Conservation (phyloP, 2,888 invertebrate species). For the Sicus ferrugineus region DNA sequence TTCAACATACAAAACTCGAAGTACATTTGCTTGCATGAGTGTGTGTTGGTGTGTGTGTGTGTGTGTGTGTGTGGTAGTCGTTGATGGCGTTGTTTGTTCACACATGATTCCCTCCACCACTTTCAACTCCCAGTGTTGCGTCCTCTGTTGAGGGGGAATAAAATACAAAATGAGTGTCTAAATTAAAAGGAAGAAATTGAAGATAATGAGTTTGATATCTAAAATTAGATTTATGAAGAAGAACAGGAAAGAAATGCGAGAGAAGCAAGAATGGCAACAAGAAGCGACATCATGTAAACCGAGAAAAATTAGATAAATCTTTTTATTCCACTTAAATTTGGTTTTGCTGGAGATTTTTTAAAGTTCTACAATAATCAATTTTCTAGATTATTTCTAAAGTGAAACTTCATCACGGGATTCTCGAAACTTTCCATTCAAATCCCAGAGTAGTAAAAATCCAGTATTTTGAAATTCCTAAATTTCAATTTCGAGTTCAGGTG, state of each 20-base stretch:
- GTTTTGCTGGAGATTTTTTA: too few relatives aligned
- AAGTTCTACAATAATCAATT: too few relatives aligned
- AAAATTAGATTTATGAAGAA: too few relatives aligned
- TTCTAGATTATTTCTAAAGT: too few relatives aligned
- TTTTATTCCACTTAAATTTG: too few relatives aligned
- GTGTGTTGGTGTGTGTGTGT: slow-evolving; percentile 5
- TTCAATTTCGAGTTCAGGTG: slow-evolving; percentile 10
- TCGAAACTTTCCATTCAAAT: too few relatives aligned
- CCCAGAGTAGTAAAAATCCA: not conserved
- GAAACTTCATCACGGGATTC: too few relatives aligned
- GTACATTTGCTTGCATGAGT: slow-evolving; percentile 7
- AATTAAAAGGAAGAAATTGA: not conserved
- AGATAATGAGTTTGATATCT: slow-evolving; percentile 31
- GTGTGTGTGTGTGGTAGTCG: slow-evolving; percentile 19
- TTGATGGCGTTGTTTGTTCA: slow-evolving; percentile 36
- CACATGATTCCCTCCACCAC: slow-evolving; percentile 1
- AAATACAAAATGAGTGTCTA: not conserved
- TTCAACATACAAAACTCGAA: not conserved
- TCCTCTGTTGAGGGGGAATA: not conserved
- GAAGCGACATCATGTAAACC: too few relatives aligned
- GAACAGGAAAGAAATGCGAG: too few relatives aligned
- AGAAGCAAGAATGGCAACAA: too few relatives aligned
- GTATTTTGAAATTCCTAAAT: not conserved
- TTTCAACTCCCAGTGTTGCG: not conserved
- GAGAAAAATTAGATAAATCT: too few relatives aligned